Base-by-base conservation (phyloP, 2,797 vertebrate genomes). In the Diceros bicornis region DNA sequence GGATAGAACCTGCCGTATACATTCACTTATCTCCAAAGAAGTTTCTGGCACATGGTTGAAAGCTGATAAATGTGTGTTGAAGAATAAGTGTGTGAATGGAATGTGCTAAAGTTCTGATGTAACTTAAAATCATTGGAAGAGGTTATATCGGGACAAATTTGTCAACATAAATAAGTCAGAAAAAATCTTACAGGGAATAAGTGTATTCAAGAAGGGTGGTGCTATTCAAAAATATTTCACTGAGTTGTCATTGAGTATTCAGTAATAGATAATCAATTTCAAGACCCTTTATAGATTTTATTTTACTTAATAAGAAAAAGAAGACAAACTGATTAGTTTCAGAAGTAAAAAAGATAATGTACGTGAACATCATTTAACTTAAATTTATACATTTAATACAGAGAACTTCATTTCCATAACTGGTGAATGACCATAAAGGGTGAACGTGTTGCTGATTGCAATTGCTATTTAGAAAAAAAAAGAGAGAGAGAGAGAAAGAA, bases 381-480 rank as follows among this genome's bases (percentile, higher is more conserved):
- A 75, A 91, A 74, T 55, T 18, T 79, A n/a, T 32, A 55, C 2
- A 91, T 89, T 77, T 93, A 62, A 62, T 47, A 66, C 13, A 95
- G 57, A 37, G 25, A 82, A 57, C 2, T 96, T 96, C 17, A 91
- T 93, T 96, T 94, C 23, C 41, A 18, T 81, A 95, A 92, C 16
- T 84, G 27, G 47, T 81, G 13, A 91, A 64, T 86, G 89, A 81
- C 21, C 88, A 71, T n/a, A 75, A 82, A 50, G 6, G 5, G 4
- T 68, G 32, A 87, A 87, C 66, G 4, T 77, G 23, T 62, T 94
- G 32, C 52, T 85, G 41, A 86, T 13, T 82, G 4, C 25, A 77
- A 52, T 82, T 68, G 32, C 20, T 89, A 47, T 71, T 72, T 29
- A 18, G 23, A 93, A 79, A 37, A 27, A 61, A 27, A 55, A 50